Base-by-base conservation (phyloP, 2,113 vertebrate genomes). In the Ramphastos sulfuratus region DNA sequence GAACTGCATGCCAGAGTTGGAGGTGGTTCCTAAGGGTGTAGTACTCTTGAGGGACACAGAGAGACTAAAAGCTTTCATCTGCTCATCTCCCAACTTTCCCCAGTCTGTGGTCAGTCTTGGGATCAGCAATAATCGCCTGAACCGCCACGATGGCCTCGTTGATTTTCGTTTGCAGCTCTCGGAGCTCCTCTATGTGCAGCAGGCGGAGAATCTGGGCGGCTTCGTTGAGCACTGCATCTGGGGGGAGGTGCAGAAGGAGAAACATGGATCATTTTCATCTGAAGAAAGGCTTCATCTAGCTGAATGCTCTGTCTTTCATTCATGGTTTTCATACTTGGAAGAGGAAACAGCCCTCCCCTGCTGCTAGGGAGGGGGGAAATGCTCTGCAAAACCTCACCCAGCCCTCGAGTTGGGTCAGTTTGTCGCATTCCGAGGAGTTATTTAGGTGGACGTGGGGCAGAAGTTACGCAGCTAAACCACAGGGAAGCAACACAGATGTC, bases 121-220 rank as follows among this genome's bases (percentile, higher is more conserved):
- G 99, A 93, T 99, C 98, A 8, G 99, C 99, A 23, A 99, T 99
- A 87, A 99, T 99, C 15, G 99, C 98, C 97, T 99, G 99, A 8
- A 99, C 99, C 0, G 99, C 99, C 25, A 99, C 99, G 11, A 99
- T 99, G 76, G 99, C 99, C 72, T 99, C 99, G 25, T 99, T 99
- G 77, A 99, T 99, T 94, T 98, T 98, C 4, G 99, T 99, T 76
- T 99, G 99, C 72, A 99, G 98, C 95, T 99, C 99, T 42, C 99
- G 96, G 74, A 99, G 98, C 97, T 99, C 99, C 97, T 99, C 99
- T 92, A 99, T 98, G 92, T 99, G 99, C 95, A 99, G 98, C 95
- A 99, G 97, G 8, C 99, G 98, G 17, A 99, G 98, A 48, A 99
- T 99, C 13, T 98, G 98, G 58, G 99, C 99, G 6, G 99, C 99